Conservation (phyloP, 2,797 vertebrate genomes). For the Danio jaintianensis region DNA sequence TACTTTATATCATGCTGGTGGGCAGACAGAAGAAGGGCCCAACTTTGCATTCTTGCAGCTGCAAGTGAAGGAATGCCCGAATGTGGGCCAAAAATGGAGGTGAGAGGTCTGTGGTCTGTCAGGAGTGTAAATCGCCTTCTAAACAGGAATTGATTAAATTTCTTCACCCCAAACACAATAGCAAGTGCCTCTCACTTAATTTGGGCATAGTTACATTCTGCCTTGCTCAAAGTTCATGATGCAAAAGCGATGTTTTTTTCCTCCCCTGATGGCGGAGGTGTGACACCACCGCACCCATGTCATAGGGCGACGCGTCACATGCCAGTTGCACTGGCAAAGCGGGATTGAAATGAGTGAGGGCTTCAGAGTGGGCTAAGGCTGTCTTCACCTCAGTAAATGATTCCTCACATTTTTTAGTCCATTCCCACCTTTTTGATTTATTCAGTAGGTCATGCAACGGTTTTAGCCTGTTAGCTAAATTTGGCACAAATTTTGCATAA, state of each 20-base stretch:
- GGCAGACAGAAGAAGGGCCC: constrained; percentile 16
- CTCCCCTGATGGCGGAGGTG: neutral
- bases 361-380: neutral
- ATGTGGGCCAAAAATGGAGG: constrained; percentile 15
- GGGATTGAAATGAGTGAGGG: neutral
- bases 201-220: neutral
- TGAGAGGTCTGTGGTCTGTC: constrained; percentile 13
- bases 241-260: neutral
- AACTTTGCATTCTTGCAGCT: neutral
- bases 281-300: neutral
- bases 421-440: constrained; percentile 39
- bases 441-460: constrained; percentile 6
- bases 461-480: constrained; percentile 33
- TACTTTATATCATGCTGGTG: constrained; percentile 32
- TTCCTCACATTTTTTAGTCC: constrained; percentile 10
- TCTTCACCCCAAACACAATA: neutral
- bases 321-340: neutral
- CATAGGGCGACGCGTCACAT: no score
- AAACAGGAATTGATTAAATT: neutral
- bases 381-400: neutral
- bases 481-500: constrained; percentile 37
- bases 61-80: constrained; percentile 12
- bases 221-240: neutral
- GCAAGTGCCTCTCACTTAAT: neutral
- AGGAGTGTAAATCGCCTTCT: neutral